Conservation (phyloP, 2,113 vertebrate genomes). For the Takifugu flavidus region DNA sequence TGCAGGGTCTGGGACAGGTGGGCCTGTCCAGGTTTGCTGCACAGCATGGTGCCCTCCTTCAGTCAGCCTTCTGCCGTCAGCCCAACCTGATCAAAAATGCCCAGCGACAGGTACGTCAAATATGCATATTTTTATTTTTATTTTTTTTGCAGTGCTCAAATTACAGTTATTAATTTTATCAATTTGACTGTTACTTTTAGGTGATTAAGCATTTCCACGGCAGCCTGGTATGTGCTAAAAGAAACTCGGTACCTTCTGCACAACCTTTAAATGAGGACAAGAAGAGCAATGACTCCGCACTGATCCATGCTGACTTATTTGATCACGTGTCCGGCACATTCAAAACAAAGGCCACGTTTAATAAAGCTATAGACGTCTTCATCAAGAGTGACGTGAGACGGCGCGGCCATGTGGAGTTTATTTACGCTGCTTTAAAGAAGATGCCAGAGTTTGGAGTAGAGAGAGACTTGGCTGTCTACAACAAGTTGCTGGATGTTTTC, state of each 20-base stretch:
- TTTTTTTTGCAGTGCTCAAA: neutral
- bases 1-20: constrained; percentile 28
- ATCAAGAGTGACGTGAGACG: constrained; percentile 68
- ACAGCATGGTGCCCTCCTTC: constrained; percentile 3
- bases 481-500: constrained; percentile 85
- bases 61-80: constrained; percentile 1
- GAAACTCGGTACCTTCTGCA: neutral
- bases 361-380: constrained; percentile 72
- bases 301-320: constrained; percentile 72
- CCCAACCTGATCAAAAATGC: neutral
- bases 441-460: constrained; percentile 85
- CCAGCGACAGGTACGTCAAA: constrained; percentile 46
- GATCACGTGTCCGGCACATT: constrained; percentile 31
- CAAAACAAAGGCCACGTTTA: constrained; percentile 77
- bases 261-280: constrained; percentile 11
- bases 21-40: constrained; percentile 4
- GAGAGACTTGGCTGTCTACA: constrained; percentile 80
- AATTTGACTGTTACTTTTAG: constrained; percentile 16
- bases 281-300: constrained; percentile 32
- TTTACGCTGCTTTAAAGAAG: constrained; percentile 84
- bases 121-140: neutral
- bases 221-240: constrained; percentile 34
- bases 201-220: constrained; percentile 48
- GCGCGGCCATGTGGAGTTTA: constrained; percentile 87
- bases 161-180: no score